Base-by-base conservation (phyloP, 2,888 invertebrate species). In the Corbicula japonica region DNA sequence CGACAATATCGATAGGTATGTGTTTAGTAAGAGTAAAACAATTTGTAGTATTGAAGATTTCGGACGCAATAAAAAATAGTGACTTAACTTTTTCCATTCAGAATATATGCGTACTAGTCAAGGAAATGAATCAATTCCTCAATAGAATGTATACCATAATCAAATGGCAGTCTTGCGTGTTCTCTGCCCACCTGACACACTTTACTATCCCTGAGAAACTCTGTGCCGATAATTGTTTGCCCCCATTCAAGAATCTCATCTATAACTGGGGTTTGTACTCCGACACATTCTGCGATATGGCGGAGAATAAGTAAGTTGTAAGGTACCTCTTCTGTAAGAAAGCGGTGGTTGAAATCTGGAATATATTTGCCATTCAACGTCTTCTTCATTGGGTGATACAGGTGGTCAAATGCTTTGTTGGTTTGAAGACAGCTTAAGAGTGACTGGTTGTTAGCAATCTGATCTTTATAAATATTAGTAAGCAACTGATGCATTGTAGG, bases 161-260 rank as follows among this genome's bases (percentile, higher is more conserved):
- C 63, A 71, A 85, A 83, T 0, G 88, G 88, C 23, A 78, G 52
- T 18, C 88, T 46, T n/a, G 85, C 83, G 30, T 62, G 63, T 10
- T 68, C 69, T 8, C 86, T 61, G 52, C 86, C 87, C 50, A 84
- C 84, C 3, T 85, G 84, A 10, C 48, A 73, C 10, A 88, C 48
- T 28, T 86, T 65, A 2, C 83, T 81, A 54, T 78, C 73, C 32
- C 79, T 75, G 28, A 87, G 38, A 50, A 80, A 87, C 34, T 84
- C 82, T 58, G 83, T 85, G 10, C 82, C 86, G 60, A 87, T 73
- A 60, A 70, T 74, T 35, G 76, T 70, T 58, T 88, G 87, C 21
- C 82, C 80, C 88, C 88, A 88, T 10, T 23, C n/a, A n/a, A 88
- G 69, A 44, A 87, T 72, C 38, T 83, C 79, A 72, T 88, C 86